Evolutionary conservation across 2,888 invertebrate species (phyloP).

Genomic region (Xestia rhomboidea): DNA sequence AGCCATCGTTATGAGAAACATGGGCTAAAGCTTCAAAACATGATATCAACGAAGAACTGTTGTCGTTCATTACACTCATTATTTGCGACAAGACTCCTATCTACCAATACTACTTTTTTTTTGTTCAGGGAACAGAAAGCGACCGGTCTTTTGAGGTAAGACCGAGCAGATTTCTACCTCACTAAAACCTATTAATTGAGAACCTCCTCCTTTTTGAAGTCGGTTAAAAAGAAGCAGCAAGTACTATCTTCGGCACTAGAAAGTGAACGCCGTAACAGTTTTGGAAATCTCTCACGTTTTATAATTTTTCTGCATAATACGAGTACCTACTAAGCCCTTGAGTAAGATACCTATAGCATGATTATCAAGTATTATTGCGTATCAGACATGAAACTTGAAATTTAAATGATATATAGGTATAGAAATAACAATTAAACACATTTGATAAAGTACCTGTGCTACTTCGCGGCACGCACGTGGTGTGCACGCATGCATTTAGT

Average conservation of each 20-base stretch:
- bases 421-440: constrained; percentile 13
- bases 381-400: constrained; percentile 7
- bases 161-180: neutral
- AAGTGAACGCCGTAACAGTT: neutral
- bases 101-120: neutral
- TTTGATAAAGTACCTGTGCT: neutral
- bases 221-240: constrained; percentile 10
- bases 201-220: no score
- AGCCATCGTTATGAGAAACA: neutral
- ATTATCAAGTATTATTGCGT: constrained; percentile 1
- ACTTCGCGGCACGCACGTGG: neutral
- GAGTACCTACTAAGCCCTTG: constrained; percentile 6
- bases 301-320: neutral
- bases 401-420: constrained; percentile 1
- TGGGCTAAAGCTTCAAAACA: neutral
- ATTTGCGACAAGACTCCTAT: constrained; percentile 13
- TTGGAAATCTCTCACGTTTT: constrained; percentile 11
- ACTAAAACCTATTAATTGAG: no score
- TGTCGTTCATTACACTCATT: constrained; percentile 7
- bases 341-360: neutral
- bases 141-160: neutral
- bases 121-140: no score
- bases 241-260: constrained; percentile 3
- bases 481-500: neutral
- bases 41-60: constrained; percentile 2